Evolutionary conservation across 2,888 invertebrate genomes (phyloP).

Genomic region (Metalampra italica): DNA sequence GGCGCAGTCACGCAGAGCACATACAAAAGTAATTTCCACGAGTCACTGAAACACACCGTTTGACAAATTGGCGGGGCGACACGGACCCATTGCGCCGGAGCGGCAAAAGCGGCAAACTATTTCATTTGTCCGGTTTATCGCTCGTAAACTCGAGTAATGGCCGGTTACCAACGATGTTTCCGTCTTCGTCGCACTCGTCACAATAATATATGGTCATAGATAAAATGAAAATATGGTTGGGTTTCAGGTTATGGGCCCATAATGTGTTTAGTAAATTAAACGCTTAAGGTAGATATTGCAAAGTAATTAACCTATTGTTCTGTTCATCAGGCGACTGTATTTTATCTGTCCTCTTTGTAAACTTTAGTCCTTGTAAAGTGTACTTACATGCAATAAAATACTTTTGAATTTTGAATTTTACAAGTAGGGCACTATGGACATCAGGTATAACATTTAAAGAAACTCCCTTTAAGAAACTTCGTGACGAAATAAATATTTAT

Average conservation of each 20-base stretch:
- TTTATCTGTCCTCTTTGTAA: too few species aligned
- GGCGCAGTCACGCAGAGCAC: slow-evolving; percentile 20
- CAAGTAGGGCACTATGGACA: too few species aligned
- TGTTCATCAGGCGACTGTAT: too few species aligned
- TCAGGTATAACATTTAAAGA: too few species aligned
- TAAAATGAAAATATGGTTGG: slow-evolving; percentile 9
- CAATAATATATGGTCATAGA: slow-evolving; percentile 1
- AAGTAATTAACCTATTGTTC: too few species aligned
- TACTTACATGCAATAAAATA: too few species aligned
- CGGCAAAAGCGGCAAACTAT: slow-evolving; percentile 46
- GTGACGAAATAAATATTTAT: too few species aligned
- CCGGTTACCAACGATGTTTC: slow-evolving; percentile 26
- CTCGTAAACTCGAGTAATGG: slow-evolving; percentile 40
- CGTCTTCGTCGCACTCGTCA: slow-evolving; percentile 6
- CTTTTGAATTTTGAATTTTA: too few species aligned
- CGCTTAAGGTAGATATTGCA: too few species aligned
- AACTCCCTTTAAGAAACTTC: too few species aligned
- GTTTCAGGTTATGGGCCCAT: background rate
- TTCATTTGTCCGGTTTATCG: slow-evolving; percentile 55
- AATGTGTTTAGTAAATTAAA: background rate
- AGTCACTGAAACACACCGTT: slow-evolving; percentile 34
- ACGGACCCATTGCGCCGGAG: slow-evolving; percentile 28
- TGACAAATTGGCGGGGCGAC: slow-evolving; percentile 39
- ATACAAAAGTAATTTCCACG: slow-evolving; percentile 42
- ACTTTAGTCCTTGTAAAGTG: too few species aligned